Evolutionary conservation across 2,797 vertebrate genomes (phyloP).

Genomic region (Valencia hispanica): DNA sequence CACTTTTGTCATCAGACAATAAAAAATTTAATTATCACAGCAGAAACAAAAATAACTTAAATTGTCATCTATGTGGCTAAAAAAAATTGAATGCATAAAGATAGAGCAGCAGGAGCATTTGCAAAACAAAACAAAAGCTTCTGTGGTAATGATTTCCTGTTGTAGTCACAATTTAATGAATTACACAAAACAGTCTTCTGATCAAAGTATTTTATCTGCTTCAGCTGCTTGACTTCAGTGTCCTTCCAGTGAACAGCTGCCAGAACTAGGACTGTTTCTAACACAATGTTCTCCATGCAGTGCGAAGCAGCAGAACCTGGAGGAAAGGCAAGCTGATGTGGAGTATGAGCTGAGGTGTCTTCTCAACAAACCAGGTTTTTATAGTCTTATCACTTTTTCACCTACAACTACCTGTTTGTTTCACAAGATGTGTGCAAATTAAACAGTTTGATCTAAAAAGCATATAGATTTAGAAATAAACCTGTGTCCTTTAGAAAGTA

Average conservation of each 20-base stretch:
- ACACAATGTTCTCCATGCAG: conserved; percentile 64
- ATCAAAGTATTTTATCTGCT: too few relatives aligned
- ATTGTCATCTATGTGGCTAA: not conserved
- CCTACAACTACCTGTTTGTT: not conserved
- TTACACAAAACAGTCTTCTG: too few relatives aligned
- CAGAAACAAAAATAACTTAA: not conserved
- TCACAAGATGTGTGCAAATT: not conserved
- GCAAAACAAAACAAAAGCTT: too few relatives aligned
- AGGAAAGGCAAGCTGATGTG: conserved; percentile 95
- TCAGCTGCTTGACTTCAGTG: too few relatives aligned
- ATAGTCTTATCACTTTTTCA: not conserved
- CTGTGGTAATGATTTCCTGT: too few relatives aligned
- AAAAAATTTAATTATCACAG: not conserved
- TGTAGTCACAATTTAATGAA: too few relatives aligned
- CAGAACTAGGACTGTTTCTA: not conserved
- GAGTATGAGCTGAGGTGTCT: conserved; percentile 97
- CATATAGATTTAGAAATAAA: too few relatives aligned
- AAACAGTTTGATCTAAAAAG: not conserved
- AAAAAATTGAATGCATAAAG: not conserved
- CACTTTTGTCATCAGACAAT: not conserved
- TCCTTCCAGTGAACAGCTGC: too few relatives aligned
- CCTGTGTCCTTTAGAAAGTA: too few relatives aligned
- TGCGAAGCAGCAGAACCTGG: conserved; percentile 96
- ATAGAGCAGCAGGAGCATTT: not conserved
- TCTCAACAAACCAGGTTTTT: conserved; percentile 95